Conservation (phyloP, 2,888 invertebrate species). For the Hirtodrosophila duncani region DNA sequence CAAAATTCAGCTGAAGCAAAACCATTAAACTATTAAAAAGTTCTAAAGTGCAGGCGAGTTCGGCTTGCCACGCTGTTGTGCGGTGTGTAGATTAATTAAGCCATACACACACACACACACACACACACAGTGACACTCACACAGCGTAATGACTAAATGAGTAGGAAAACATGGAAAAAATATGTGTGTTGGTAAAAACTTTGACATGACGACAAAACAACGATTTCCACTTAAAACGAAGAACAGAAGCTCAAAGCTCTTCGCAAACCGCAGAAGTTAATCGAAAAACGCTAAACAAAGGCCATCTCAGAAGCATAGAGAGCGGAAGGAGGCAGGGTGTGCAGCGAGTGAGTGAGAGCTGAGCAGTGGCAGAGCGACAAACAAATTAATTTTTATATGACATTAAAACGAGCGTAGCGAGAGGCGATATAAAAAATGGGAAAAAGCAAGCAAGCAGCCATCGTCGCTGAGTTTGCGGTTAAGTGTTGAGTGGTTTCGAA, state of each 20-base stretch:
- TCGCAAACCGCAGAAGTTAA: slow-evolving; percentile 66
- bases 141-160: neutral
- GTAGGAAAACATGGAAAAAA: slow-evolving; percentile 40
- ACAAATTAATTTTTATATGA: slow-evolving; percentile 75
- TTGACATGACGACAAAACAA: slow-evolving; percentile 67
- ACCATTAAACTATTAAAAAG: slow-evolving; percentile 54
- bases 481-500: slow-evolving; percentile 67
- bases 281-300: slow-evolving; percentile 69
- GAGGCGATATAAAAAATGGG: slow-evolving; percentile 51
- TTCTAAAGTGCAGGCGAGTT: slow-evolving; percentile 29
- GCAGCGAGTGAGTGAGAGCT: neutral
- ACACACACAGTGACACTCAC: neutral
- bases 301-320: slow-evolving; percentile 24
- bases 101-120: slow-evolving; percentile 14
- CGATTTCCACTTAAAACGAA: slow-evolving; percentile 72
- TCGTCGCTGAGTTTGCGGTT: slow-evolving; percentile 50
- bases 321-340: slow-evolving; percentile 4
- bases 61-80: slow-evolving; percentile 18
- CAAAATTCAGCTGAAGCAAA: slow-evolving; percentile 21
- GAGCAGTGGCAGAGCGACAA: slow-evolving; percentile 52
- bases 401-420: slow-evolving; percentile 71
- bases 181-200: slow-evolving; percentile 54
- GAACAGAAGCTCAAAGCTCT: slow-evolving; percentile 43
- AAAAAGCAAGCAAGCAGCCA: neutral
- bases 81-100: slow-evolving; percentile 51